Evolutionary conservation across 2,888 invertebrate genomes (phyloP).

Genomic region (Melanophora roralis): DNA sequence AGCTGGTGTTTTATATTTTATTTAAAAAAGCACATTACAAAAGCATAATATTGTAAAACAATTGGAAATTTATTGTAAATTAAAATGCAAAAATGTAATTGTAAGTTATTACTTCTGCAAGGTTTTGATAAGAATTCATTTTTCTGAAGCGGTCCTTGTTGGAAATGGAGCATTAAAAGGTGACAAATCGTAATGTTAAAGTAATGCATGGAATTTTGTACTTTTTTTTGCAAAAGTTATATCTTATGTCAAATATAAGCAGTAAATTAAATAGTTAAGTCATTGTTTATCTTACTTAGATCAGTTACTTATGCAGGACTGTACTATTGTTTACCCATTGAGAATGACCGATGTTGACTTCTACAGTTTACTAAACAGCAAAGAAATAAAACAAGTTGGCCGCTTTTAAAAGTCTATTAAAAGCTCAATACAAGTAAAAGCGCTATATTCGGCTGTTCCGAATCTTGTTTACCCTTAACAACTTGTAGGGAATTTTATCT

Average conservation of each 20-base stretch:
- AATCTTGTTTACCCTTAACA: too few relatives aligned
- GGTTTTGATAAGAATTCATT: conserved; percentile 10
- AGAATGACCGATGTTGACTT: too few relatives aligned
- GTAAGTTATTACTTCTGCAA: conserved; percentile 32
- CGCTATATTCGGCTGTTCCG: too few relatives aligned
- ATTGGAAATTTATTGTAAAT: conserved; percentile 55
- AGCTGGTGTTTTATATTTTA: conserved; percentile 30
- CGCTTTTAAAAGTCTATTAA: too few relatives aligned
- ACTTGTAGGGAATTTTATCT: too few relatives aligned
- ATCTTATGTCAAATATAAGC: too few relatives aligned
- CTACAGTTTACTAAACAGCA: too few relatives aligned
- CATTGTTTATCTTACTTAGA: not conserved
- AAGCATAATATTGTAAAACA: conserved; percentile 42
- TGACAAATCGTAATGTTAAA: not conserved
- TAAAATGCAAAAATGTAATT: conserved; percentile 44
- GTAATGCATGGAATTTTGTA: too few relatives aligned
- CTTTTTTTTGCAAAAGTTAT: not conserved
- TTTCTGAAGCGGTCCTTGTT: not conserved
- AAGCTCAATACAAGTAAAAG: too few relatives aligned
- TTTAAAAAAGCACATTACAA: not conserved
- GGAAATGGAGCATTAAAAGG: not conserved
- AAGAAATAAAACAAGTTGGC: too few relatives aligned
- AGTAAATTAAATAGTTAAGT: not conserved
- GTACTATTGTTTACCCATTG: not conserved
- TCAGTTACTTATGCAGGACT: not conserved